Percentiles rank a stretch among this genome's conserved stretches.
These are phyloP conservation scores for Trogon surrucura DNA, from an alignment of 2,113 vertebrate genomes.

Conservation along the genomic window DNA sequence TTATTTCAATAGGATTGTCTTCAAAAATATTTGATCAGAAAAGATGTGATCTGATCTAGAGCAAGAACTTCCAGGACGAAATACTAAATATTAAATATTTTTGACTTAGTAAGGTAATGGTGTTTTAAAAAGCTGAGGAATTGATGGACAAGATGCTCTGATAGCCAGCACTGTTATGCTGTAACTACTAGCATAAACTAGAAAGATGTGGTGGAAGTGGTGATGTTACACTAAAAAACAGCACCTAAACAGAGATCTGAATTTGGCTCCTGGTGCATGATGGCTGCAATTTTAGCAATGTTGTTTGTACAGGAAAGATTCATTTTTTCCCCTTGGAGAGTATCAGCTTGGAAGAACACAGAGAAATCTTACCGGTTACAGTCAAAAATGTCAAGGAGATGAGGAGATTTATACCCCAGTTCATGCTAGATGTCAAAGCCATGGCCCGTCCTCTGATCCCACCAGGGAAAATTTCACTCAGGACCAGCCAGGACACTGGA, in stretches of 20 bases:
- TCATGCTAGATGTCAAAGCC: conserved; percentile 91
- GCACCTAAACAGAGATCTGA: neutral
- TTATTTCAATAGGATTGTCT: neutral
- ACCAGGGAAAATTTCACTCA: conserved; percentile 95
- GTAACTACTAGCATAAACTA: neutral
- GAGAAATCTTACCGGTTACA: conserved; percentile 83
- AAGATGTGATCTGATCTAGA: neutral
- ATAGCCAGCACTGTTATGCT: neutral
- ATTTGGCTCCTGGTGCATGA: neutral
- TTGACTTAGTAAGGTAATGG: neutral
- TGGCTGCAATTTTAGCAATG: neutral
- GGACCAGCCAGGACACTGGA: conserved; percentile 91
- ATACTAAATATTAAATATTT: neutral
- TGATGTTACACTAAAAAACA: neutral
- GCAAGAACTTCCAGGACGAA: neutral
- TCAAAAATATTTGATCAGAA: neutral
- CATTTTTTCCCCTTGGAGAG: neutral
- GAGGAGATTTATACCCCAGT: conserved; percentile 95
- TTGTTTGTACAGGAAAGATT: neutral
- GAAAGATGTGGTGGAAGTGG: neutral
- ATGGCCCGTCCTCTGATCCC: conserved; percentile 92
- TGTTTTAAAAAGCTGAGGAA: neutral
- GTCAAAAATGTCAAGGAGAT: conserved; percentile 96
- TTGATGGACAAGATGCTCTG: neutral
- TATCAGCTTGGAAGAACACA: neutral